Evolutionary conservation across 2,113 vertebrate species (phyloP).

Genomic region (Burhinus oedicnemus): DNA sequence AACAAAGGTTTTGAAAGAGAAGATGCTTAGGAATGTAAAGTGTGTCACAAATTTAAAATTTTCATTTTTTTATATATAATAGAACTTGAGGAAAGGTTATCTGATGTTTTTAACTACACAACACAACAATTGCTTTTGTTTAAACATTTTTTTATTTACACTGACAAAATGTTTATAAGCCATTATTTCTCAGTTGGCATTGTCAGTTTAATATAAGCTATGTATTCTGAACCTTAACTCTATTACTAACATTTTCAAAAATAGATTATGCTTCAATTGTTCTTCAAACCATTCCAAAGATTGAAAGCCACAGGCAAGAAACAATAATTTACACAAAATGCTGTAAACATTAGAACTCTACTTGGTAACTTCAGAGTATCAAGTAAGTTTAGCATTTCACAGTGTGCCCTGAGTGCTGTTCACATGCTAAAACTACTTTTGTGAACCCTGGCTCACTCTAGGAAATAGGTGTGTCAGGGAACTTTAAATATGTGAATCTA

Average conservation of each 20-base stretch:
- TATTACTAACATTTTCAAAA: neutral
- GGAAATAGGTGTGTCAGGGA: neutral
- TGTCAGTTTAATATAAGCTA: neutral
- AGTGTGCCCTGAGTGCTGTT: neutral
- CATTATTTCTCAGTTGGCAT: neutral
- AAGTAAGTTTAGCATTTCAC: neutral
- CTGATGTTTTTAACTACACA: neutral
- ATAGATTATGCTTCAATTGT: neutral
- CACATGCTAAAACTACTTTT: rapidly evolving
- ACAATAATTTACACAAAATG: neutral
- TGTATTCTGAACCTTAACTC: neutral
- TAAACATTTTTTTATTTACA: neutral
- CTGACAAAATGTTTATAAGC: neutral
- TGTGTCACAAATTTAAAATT: neutral
- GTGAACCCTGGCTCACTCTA: neutral
- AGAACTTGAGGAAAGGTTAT: neutral
- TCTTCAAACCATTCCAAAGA: neutral
- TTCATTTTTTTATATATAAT: neutral
- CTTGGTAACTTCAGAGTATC: neutral
- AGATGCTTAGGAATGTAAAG: neutral
- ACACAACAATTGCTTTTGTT: neutral
- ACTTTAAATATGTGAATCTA: neutral
- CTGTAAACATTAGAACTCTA: neutral
- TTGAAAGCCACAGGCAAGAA: neutral
- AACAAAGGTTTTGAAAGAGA: neutral